A percentile compares a stretch with the other conserved stretches of the same genome.
These are phyloP conservation scores for Ictidomys tridecemlineatus DNA, from an alignment of 2,113 vertebrate species.

Conservation along the genomic window DNA sequence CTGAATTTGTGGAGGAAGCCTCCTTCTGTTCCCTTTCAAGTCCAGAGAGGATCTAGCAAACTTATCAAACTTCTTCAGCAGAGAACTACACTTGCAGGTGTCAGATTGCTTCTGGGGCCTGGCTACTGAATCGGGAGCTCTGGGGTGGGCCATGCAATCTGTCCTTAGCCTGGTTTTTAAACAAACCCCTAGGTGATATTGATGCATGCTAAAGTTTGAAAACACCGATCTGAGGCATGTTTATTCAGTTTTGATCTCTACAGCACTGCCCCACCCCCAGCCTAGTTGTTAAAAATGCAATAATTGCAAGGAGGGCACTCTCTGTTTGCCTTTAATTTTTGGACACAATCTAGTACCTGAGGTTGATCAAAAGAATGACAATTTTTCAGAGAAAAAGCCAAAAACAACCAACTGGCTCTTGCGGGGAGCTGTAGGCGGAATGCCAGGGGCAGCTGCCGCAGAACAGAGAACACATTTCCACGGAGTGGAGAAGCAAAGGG, in stretches of 20 bases:
- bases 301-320: too few species aligned
- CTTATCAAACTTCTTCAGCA: neutral
- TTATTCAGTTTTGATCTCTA: neutral
- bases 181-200: neutral
- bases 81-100: neutral
- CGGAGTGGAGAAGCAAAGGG: neutral
- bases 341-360: neutral
- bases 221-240: neutral
- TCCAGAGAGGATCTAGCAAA: neutral
- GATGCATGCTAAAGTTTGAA: neutral
- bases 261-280: fast-evolving
- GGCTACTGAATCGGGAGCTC: neutral
- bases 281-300: neutral
- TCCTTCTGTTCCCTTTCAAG: neutral
- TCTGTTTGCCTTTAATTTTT: neutral
- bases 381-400: neutral
- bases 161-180: neutral
- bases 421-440: too few species aligned
- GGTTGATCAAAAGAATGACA: neutral
- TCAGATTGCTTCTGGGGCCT: neutral
- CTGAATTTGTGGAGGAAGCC: neutral
- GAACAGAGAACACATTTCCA: too few species aligned
- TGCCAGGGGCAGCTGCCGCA: fast-evolving
- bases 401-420: neutral
- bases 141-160: too few species aligned